Evolutionary conservation across 2,113 vertebrate species (phyloP), one percentile per base, ranked within the genome.

Genomic region (Sceloporus tristichus): DNA sequence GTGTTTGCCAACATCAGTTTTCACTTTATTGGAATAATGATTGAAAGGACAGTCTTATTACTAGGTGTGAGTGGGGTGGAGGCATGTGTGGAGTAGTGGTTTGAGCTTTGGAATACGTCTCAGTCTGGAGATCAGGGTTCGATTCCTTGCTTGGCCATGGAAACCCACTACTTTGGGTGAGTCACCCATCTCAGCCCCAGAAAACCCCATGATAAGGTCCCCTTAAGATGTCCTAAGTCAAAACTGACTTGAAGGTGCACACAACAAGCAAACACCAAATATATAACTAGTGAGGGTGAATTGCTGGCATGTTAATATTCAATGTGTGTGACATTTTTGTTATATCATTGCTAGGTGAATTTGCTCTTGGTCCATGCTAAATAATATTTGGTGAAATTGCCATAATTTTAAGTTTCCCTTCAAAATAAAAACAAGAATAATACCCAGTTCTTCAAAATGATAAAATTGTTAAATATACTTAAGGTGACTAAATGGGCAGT

Each of bases 401-500:
- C 54, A 48, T 34, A 90, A 90, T 54, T 75, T 81, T 86, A 88
- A 89, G 0, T 0, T 65, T 74, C 80, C 75, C 65, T 90, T 10
- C 23, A 71, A 48, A 68, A 9, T 5, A 84, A 2, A 18, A 54
- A 73, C 9, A 92, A 75, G 38, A 75, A 38, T n/a, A 82, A 40
- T 11, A 14, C 38, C 11, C 23, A 91, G 77, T 71, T 59, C 78
- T 90, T 34, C 11, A 4, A 23, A 88, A 13, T 84, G 62, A 82
- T 79, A 0, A 0, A 21, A 19, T 85, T 74, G 85, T 78, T 68
- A 77, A 13, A 48, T 91, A 68, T 66, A 40, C 88, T 73, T 84
- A 70, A 71, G 11, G 0, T 73, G 29, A 80, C 92, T 92, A 85
- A 84, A 53, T 75, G n/a, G 87, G 48, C 54, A 83, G 89, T 54